Conservation (phyloP, 2,797 vertebrate species). For the Semaprochilodus insignis region DNA sequence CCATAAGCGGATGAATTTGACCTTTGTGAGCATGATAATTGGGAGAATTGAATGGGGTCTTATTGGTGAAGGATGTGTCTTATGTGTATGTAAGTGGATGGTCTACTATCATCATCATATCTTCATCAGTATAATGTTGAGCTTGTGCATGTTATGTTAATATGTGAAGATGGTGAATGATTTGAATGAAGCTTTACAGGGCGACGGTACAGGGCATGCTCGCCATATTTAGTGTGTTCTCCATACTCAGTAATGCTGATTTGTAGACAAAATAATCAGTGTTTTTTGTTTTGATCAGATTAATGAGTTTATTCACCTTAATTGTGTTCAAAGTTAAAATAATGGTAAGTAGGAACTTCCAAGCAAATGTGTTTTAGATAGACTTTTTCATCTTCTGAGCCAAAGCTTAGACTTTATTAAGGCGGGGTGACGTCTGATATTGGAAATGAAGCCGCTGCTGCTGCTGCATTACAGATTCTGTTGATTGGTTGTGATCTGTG, state of each 20-base stretch:
- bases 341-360: not conserved
- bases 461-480: constrained; percentile 13
- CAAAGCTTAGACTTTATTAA: not conserved
- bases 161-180: too few relatives aligned
- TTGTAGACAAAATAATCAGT: not conserved
- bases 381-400: not conserved
- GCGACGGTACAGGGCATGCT: too few relatives aligned
- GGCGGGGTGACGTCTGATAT: constrained; percentile 4
- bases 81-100: too few relatives aligned
- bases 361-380: not conserved
- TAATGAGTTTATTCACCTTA: not conserved
- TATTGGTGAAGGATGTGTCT: too few relatives aligned
- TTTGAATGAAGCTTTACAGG: too few relatives aligned
- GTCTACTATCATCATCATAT: too few relatives aligned
- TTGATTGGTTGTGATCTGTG: constrained; percentile 42
- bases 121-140: too few relatives aligned
- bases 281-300: not conserved
- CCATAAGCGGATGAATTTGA: too few relatives aligned
- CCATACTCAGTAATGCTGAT: not conserved
- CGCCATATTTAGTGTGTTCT: too few relatives aligned
- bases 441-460: constrained; percentile 42
- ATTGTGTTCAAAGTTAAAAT: not conserved
- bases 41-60: too few relatives aligned
- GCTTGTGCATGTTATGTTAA: too few relatives aligned
- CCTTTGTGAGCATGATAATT: too few relatives aligned